phyloP scores from a whole-genome alignment of 2,797 vertebrate genomes.

The Ctenochaetus hawaiiensis region DNA sequence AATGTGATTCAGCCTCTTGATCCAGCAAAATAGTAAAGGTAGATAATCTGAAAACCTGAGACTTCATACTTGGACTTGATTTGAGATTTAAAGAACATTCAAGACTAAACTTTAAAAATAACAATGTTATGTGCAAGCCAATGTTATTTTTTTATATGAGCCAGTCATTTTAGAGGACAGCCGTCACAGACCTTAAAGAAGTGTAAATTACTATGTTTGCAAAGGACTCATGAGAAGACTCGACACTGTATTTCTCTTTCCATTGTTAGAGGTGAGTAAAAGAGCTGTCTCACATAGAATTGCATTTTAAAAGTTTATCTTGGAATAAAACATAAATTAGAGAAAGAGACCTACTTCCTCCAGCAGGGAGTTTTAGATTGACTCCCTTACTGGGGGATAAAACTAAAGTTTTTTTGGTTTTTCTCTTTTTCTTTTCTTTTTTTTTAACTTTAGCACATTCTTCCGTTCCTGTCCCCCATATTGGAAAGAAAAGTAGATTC shows the following conservation, averaged over 20 bases:
- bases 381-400: no score
- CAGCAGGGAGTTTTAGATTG: no score
- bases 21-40: neutral
- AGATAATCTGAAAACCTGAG: neutral
- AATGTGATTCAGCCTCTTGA: neutral
- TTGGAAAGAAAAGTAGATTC: constrained; percentile 35
- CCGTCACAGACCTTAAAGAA: neutral
- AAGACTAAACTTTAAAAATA: neutral
- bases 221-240: neutral
- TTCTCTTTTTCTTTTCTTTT: neutral
- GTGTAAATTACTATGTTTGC: neutral
- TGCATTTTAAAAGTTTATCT: no score
- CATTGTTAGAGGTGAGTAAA: no score
- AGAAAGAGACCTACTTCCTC: no score
- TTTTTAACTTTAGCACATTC: constrained; percentile 14
- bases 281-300: no score
- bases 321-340: no score
- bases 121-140: no score
- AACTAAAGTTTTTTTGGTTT: no score
- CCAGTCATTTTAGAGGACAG: neutral
- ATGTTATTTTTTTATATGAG: no score
- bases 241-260: neutral
- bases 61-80: neutral
- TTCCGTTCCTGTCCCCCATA: constrained; percentile 6
- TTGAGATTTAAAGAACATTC: neutral